These are phyloP conservation scores for Boloria euphrosyne DNA, from an alignment of 2,888 invertebrate genomes.

Conservation along the genomic window DNA sequence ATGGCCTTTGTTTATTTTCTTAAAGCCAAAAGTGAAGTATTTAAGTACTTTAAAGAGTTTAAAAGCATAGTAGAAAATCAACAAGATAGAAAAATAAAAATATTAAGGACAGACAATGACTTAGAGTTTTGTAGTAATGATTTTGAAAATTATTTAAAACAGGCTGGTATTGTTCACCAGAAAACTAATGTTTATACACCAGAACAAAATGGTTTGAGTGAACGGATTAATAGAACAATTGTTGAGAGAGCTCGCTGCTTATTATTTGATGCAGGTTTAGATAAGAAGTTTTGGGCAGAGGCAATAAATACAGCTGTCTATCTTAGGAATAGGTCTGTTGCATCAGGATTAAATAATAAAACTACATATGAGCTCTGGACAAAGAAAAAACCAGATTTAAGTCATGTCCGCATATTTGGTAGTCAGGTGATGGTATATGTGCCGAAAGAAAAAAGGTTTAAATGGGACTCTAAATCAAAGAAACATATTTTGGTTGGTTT, in stretches of 20 bases:
- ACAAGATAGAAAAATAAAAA: conserved; percentile 27
- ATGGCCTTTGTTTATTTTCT: conserved; percentile 27
- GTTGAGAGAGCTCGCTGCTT: conserved; percentile 39
- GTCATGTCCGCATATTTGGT: too few relatives aligned
- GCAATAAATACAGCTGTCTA: conserved; percentile 39
- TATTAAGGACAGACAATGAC: conserved; percentile 13
- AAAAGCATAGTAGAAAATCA: conserved; percentile 33
- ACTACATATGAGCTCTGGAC: too few relatives aligned
- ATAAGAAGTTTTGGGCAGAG: conserved; percentile 42
- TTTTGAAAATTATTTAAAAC: conserved; percentile 22
- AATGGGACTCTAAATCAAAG: conserved; percentile 40
- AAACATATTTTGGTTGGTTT: conserved; percentile 40
- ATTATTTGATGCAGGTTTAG: conserved; percentile 37
- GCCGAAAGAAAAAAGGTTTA: not conserved
- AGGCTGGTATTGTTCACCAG: conserved; percentile 38
- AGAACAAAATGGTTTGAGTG: conserved; percentile 41
- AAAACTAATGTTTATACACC: conserved; percentile 40
- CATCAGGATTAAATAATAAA: conserved; percentile 5
- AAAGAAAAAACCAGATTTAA: too few relatives aligned
- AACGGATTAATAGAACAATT: conserved; percentile 37
- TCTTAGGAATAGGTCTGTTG: conserved; percentile 34
- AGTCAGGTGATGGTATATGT: too few relatives aligned
- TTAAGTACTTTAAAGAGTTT: conserved; percentile 31
- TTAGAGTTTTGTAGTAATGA: too few relatives aligned
- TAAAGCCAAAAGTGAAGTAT: conserved; percentile 35